Evolutionary conservation across 2,797 vertebrate species (phyloP), one percentile per base, ranked within the genome.

Genomic region (Enteromius paludinosus): DNA sequence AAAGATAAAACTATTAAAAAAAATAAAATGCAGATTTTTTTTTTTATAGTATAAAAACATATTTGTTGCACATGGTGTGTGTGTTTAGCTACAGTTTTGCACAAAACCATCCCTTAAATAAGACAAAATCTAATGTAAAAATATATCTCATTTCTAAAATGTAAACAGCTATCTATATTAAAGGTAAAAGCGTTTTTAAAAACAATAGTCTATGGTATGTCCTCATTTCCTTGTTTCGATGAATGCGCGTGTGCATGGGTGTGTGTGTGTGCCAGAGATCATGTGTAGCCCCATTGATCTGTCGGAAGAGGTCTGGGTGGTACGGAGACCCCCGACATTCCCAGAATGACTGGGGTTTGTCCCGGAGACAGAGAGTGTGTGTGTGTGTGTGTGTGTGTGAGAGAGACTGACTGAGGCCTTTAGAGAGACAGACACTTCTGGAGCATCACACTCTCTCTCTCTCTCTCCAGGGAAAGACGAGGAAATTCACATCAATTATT

Each of bases 341-440:
- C 83, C 89, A 25, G 80, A 83, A 90, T 91, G 80, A 84, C 82
- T 89, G 88, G 84, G 85, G 91, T 84, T 91, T 74, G 72, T 74
- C 33, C 91, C 81, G 56, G 61, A 25, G 23, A 62, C 25, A 52
- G 12, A 41, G 25, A 68, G 62, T 2, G 62, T 35, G 30, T 65
- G 62, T 64, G 62, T 64, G 28, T 61, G 25, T 28, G 59, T 28
- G 61, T 62, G 61, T 30, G 61, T 30, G 64, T 0, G 66, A 3
- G 62, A 18, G 62, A 18, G 62, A 49, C 18, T 79, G 45, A 2
- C 45, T 30, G 45, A 49, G 66, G n/a, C 30, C 47, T 52, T 75
- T n/a, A 33, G 14, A 69, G 8, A 68, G 15, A 70, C 49, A 59
- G 15, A 80, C 47, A 69, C 12, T 62, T 28, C 43, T 12, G 15